Evolutionary conservation across 2,113 vertebrate genomes (phyloP).

Genomic region (Cephalopterus ornatus): DNA sequence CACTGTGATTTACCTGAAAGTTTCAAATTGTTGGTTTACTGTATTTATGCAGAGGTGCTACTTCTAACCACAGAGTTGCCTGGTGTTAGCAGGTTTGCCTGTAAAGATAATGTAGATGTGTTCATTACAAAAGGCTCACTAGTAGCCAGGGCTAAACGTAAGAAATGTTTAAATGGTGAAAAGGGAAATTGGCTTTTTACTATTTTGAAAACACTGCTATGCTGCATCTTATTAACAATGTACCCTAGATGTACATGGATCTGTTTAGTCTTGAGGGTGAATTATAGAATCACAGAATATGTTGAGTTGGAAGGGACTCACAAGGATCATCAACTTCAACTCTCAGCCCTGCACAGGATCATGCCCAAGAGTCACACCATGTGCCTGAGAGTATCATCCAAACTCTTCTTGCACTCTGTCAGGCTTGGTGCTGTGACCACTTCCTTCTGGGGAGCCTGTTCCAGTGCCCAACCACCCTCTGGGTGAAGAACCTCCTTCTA

Average conservation of each 20-base stretch:
- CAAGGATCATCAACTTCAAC: background rate
- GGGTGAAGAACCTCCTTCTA: background rate
- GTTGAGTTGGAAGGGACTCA: background rate
- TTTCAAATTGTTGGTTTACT: fast-evolving
- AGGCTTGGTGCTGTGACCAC: background rate
- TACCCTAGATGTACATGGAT: background rate
- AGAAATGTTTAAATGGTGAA: background rate
- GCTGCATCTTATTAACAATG: background rate
- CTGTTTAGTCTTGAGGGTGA: background rate
- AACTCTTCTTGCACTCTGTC: background rate
- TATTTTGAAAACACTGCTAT: fast-evolving
- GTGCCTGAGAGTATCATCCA: background rate
- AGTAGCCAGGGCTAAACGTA: background rate
- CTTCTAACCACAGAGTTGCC: background rate
- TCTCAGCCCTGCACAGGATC: background rate
- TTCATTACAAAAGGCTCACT: background rate
- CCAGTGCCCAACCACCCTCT: background rate
- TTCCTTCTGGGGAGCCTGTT: background rate
- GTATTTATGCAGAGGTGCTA: background rate
- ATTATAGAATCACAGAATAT: background rate
- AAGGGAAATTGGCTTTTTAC: background rate
- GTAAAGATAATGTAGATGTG: background rate
- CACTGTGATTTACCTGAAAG: background rate
- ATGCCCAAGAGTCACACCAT: background rate
- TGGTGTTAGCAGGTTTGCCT: background rate